Conservation (phyloP, 2,113 vertebrate genomes). For the Crotalus viridis region DNA sequence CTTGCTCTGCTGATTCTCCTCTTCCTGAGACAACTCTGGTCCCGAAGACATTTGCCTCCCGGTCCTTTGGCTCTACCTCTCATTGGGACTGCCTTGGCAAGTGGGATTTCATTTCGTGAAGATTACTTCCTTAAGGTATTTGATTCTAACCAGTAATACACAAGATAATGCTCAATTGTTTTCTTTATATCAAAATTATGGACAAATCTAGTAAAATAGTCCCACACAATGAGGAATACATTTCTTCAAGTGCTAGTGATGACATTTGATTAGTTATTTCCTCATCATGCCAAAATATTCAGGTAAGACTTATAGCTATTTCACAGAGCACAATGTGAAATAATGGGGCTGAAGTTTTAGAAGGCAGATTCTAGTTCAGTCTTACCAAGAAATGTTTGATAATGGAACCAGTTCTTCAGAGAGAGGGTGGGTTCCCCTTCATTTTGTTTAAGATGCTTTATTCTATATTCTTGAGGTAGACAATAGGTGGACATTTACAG, state of each 20-base stretch:
- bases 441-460: not conserved
- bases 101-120: not conserved
- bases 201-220: not conserved
- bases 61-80: conserved; percentile 33
- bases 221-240: no score
- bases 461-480: not conserved
- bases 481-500: no score
- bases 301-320: no score
- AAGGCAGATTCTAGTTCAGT: no score
- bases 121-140: conserved; percentile 22
- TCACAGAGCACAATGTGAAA: not conserved
- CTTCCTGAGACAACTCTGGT: not conserved
- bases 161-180: not conserved
- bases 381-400: no score
- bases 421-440: not conserved
- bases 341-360: no score
- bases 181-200: not conserved
- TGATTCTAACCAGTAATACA: not conserved
- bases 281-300: no score
- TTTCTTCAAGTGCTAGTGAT: not conserved
- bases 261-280: not conserved
- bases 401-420: not conserved
- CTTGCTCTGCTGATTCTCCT: not conserved
- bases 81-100: conserved; percentile 35
- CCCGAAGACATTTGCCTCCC: conserved; percentile 5